Conservation (phyloP, 2,888 invertebrate genomes). For the Drosophila peninsularis region DNA sequence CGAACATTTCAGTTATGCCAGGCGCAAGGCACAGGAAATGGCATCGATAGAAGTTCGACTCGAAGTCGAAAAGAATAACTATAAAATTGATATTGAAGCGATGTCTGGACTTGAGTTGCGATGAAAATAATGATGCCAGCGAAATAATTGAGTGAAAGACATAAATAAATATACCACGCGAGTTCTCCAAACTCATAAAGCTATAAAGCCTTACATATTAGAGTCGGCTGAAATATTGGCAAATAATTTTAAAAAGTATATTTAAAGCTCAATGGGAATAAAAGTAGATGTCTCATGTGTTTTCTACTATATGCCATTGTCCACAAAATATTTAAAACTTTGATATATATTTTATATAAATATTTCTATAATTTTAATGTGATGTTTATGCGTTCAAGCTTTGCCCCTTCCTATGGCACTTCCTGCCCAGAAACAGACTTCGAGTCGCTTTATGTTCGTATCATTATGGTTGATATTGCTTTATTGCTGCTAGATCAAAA, state of each 20-base stretch:
- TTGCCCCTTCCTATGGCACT: no score
- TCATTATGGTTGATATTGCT: slow-evolving; percentile 63
- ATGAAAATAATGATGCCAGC: slow-evolving; percentile 4
- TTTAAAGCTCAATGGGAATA: no score
- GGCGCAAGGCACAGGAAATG: slow-evolving; percentile 58
- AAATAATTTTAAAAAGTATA: no score
- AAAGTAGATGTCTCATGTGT: no score
- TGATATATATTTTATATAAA: no score
- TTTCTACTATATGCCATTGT: no score
- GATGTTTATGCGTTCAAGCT: no score
- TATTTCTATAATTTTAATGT: no score
- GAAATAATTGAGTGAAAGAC: background rate
- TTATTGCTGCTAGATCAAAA: slow-evolving; percentile 73
- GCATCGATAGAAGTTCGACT: slow-evolving; percentile 29
- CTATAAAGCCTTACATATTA: no score
- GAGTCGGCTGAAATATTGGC: no score
- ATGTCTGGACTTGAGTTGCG: background rate
- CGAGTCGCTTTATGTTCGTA: slow-evolving; percentile 23
- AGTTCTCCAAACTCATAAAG: background rate
- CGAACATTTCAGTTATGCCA: slow-evolving; percentile 53
- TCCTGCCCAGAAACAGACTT: no score
- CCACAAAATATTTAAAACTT: no score
- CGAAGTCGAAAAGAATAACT: slow-evolving; percentile 16
- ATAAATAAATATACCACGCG: background rate
- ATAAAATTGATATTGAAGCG: slow-evolving; percentile 4